These are phyloP conservation scores for Mormyrus iriodes DNA, from an alignment of 2,113 vertebrate species.

Conservation along the genomic window DNA sequence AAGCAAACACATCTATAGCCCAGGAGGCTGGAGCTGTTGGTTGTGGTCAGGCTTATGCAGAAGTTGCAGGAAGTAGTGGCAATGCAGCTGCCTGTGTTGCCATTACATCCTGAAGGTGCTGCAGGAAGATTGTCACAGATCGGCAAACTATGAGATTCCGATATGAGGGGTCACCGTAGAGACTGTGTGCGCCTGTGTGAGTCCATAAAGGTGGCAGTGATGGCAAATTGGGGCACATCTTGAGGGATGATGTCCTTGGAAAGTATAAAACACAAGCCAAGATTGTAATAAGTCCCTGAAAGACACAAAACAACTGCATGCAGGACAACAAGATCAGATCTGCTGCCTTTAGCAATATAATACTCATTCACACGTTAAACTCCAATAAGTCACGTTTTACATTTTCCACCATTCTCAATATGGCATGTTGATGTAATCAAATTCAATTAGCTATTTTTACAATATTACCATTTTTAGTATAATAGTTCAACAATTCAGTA, in stretches of 20 bases:
- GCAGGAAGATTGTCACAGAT: not conserved
- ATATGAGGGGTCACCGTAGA: not conserved
- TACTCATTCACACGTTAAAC: not conserved
- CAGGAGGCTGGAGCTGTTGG: not conserved
- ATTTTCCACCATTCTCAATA: not conserved
- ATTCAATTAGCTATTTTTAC: not conserved
- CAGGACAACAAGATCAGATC: not conserved
- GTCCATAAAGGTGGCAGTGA: not conserved
- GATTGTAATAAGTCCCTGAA: not conserved
- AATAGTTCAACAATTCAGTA: not conserved
- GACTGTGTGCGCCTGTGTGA: not conserved
- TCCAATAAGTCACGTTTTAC: not conserved
- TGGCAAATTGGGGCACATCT: too few species aligned
- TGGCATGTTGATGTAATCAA: not conserved
- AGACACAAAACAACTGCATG: not conserved
- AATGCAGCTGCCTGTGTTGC: not conserved
- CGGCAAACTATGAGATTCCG: not conserved
- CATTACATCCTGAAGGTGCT: not conserved
- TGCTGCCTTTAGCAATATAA: not conserved
- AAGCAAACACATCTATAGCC: constrained; percentile 21
- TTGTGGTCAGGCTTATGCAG: not conserved
- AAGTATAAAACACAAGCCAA: not conserved
- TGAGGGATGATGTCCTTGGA: not conserved
- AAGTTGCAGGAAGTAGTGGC: not conserved
- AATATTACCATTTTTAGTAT: not conserved